Evolutionary conservation across 2,888 invertebrate genomes (phyloP), one percentile per base, ranked within the genome.

Genomic region (Anaspis maculata): DNA sequence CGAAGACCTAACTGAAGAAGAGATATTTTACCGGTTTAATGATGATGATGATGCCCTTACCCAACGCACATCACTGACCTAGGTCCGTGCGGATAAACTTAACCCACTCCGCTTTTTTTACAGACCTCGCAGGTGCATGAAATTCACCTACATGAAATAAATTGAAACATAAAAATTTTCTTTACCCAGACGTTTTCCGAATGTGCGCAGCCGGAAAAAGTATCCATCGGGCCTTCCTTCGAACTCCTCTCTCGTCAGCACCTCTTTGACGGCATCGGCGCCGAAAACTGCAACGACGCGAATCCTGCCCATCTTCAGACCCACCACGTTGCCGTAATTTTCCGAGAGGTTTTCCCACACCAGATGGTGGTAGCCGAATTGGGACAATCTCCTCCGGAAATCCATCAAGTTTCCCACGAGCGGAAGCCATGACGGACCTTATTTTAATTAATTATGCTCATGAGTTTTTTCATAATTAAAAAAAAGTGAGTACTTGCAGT

Each of bases 201-300:
- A 75, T 14, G 80, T 73, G 34, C 83, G 68, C 36, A 81, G 59
- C 42, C 73, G 68, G 46, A 79, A 74, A 52, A 83, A 79, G 54
- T 80, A 83, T 15, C 76, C 81, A 45, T 79, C 73, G 0, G 83
- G 83, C 36, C 84, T 68, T 1, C 79, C 81, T 50, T 79, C 78
- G 46, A 82, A 80, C 37, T 77, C 77, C 11, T 75, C 74, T 6
- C 70, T 68, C 1, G 68, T 68, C 25, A 80, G 69, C 3, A 76
- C 73, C 53, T 77, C 74, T 25, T 71, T 72, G 3, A 79, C 71
- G 27, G 77, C 72, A 33, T 76, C 71, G 23, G 72, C 65, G 1
- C 79, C 76, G 13, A 72, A 76, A 1, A 80, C 73, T 0, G 77
- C 66, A 1, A 83, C 73, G 1, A 81, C 59, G 16, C 71, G 60